Evolutionary conservation across 2,797 vertebrate genomes (phyloP).

Genomic region (Pipistrellus kuhlii): DNA sequence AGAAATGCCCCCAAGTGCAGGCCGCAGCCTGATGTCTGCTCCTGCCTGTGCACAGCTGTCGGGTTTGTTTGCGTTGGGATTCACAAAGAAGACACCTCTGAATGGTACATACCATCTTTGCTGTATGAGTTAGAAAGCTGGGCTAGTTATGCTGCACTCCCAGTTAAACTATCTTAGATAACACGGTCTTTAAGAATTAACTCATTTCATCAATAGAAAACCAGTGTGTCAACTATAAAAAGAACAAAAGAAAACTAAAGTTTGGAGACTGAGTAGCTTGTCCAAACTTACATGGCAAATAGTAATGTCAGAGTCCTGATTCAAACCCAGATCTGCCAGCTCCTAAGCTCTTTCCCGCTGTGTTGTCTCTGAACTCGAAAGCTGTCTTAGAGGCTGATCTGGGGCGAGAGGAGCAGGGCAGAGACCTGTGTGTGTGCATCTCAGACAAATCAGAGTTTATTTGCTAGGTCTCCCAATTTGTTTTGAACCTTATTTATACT

Average conservation of each 20-base stretch:
- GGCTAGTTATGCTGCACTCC: neutral
- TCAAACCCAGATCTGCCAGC: neutral
- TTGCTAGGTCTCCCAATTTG: neutral
- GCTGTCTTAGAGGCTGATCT: neutral
- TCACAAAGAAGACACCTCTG: neutral
- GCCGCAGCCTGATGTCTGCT: neutral
- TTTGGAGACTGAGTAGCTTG: slow-evolving; percentile 38
- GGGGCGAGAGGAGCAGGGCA: neutral
- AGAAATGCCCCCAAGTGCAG: neutral
- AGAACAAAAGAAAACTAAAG: slow-evolving; percentile 1
- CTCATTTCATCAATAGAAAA: slow-evolving; percentile 9
- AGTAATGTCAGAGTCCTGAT: slow-evolving; percentile 3
- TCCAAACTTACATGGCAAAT: neutral
- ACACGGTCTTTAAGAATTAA: neutral
- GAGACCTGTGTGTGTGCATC: neutral
- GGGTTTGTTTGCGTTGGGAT: neutral
- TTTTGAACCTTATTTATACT: neutral
- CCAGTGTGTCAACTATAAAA: neutral
- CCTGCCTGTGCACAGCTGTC: neutral
- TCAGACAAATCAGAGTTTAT: neutral
- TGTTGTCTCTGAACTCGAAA: neutral
- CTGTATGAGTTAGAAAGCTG: neutral
- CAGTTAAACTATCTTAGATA: neutral
- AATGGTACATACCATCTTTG: neutral
- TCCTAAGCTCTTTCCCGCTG: neutral